phyloP scores from a whole-genome alignment of 2,888 invertebrate species.

The Dysmachus trigonus region DNA sequence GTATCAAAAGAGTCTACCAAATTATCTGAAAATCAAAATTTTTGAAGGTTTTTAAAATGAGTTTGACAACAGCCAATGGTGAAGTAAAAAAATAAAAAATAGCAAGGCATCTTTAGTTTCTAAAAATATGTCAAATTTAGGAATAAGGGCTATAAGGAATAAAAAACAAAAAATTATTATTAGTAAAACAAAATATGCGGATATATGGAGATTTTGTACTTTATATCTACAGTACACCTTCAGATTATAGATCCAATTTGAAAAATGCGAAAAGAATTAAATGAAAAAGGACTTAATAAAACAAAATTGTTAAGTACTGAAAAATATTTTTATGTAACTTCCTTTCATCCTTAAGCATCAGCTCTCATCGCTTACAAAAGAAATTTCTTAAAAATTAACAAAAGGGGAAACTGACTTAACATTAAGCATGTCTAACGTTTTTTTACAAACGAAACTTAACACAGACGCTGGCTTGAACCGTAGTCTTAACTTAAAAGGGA shows the following conservation, averaged over 20 bases:
- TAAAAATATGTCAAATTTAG: too few species aligned
- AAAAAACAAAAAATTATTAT: too few species aligned
- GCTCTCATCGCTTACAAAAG: slow-evolving; percentile 27
- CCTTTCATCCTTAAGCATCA: background rate
- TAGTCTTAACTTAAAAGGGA: background rate
- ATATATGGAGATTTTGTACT: too few species aligned
- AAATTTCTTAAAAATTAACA: background rate
- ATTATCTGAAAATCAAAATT: too few species aligned
- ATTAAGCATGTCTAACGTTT: background rate
- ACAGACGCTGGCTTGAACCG: background rate
- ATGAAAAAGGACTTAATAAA: background rate
- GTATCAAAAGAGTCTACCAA: too few species aligned
- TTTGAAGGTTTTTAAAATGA: too few species aligned
- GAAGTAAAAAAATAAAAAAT: too few species aligned
- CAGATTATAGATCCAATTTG: background rate
- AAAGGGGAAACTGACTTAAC: background rate
- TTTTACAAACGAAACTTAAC: slow-evolving; percentile 33
- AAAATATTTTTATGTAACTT: slow-evolving; percentile 21
- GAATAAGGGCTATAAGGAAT: too few species aligned
- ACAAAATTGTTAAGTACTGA: slow-evolving; percentile 23
- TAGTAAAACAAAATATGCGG: too few species aligned
- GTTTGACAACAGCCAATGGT: too few species aligned
- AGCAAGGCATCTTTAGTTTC: too few species aligned
- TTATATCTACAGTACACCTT: too few species aligned
- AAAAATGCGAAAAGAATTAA: background rate